Base-by-base conservation (phyloP, 1,140 invertebrate genomes). In the Heliconius eleuchia region DNA sequence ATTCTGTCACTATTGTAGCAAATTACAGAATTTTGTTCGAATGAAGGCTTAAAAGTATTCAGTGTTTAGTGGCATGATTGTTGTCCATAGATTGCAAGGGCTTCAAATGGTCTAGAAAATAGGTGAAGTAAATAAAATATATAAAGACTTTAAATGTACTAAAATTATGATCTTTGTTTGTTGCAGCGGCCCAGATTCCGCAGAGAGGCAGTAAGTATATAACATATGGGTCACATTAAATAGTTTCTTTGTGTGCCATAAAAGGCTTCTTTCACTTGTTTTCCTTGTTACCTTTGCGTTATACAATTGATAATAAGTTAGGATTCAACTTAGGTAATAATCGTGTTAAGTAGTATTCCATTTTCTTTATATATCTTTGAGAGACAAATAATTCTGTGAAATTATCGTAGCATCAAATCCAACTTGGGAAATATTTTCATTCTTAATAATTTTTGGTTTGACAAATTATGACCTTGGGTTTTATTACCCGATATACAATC, bases 161-260 rank as follows among this genome's bases (percentile, higher is more conserved):
- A 66, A 66, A 66, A 30, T 74, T 71, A 71, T 74, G 71, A 57
- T 86, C 83, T 85, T 95, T 96, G 13, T 96, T 96, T 96, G 94
- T 97, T 97, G 88, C 96, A 97, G 97, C 97, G 95, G 97, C 97
- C 92, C 97, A 98, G 96, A 97, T 98, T 95, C 97, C 97, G 91
- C 97, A 98, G 95, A 96, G 97, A 96, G 96, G 96, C 96, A 97
- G 97, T 97, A 95, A 97, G 97, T 97, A 96, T 11, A 34, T 73
- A 18, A 57, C 46, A 55, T 74, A 74, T 52, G 7, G 52, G 52
- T 75, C 71, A 42, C 52, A 60, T 50, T 73, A 46, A 66, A 73
- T 57, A 73, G n/a, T 78, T 78, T 74, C 55, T 79, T 57, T 74
- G 60, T 30, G 13, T 66, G 60, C 23, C 60, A 30, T 66, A 66